Conservation (phyloP, 2,888 invertebrate species). For the Athalia cordata region DNA sequence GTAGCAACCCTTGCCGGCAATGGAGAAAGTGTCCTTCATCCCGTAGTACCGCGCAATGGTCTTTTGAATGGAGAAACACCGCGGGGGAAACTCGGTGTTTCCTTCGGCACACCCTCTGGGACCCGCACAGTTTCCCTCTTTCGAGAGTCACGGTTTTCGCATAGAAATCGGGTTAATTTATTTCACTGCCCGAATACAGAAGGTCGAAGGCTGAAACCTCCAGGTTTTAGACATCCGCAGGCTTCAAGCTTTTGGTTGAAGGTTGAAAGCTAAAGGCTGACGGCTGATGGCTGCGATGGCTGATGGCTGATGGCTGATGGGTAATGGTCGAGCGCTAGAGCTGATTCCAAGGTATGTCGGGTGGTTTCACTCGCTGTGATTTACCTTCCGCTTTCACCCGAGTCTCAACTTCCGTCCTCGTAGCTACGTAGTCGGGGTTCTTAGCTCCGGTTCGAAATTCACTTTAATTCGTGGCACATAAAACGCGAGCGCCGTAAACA, state of each 20-base stretch:
- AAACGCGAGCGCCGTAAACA: slow-evolving; percentile 41
- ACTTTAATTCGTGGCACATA: slow-evolving; percentile 43
- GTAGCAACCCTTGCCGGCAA: slow-evolving; percentile 27
- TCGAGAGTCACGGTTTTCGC: slow-evolving; percentile 35
- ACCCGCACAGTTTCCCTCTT: neutral
- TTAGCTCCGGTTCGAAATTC: slow-evolving; percentile 29
- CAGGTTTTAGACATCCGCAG: neutral
- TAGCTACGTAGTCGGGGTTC: neutral
- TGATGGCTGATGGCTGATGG: slow-evolving; percentile 25
- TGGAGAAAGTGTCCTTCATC: slow-evolving; percentile 24
- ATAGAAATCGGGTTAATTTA: slow-evolving; percentile 47
- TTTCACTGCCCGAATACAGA: slow-evolving; percentile 36
- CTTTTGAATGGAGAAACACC: slow-evolving; percentile 29
- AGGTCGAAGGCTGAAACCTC: slow-evolving; percentile 24
- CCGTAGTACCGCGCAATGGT: slow-evolving; percentile 26
- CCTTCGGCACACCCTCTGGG: slow-evolving; percentile 25
- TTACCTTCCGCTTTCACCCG: slow-evolving; percentile 38
- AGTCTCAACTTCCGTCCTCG: slow-evolving; percentile 34
- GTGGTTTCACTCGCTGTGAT: slow-evolving; percentile 39
- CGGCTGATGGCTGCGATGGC: slow-evolving; percentile 28
- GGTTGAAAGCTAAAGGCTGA: slow-evolving; percentile 26
- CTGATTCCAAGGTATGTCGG: slow-evolving; percentile 23
- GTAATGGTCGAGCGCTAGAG: slow-evolving; percentile 22
- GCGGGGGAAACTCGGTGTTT: slow-evolving; percentile 28
- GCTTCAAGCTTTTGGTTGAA: neutral